Conservation (phyloP, 1,140 invertebrate genomes). For the Chlorops oryzae region DNA sequence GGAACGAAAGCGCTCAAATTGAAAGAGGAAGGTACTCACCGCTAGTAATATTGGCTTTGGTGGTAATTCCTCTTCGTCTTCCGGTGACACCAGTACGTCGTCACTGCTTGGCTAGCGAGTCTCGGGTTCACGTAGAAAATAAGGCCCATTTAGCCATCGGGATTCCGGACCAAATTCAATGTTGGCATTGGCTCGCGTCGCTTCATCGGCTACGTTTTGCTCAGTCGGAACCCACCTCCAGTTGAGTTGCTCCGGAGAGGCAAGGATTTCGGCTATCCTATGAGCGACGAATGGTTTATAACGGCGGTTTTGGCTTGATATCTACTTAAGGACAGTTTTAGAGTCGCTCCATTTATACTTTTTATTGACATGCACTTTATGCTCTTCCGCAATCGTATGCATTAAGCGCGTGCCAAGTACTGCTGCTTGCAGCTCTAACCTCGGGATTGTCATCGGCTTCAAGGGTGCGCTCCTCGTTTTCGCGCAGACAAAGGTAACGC, state of each 20-base stretch:
- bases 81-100: too few relatives aligned
- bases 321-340: background rate
- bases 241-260: conserved; percentile 11
- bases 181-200: background rate
- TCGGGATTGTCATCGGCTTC: conserved; percentile 36
- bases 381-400: background rate
- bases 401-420: conserved; percentile 33
- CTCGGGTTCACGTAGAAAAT: background rate
- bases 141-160: conserved; percentile 1
- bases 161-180: background rate
- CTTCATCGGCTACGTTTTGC: conserved; percentile 34
- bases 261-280: conserved; percentile 24
- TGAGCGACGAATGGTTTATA: conserved; percentile 25
- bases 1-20: too few relatives aligned
- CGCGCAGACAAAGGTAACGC: conserved; percentile 5
- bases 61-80: too few relatives aligned
- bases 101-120: background rate
- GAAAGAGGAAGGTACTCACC: too few relatives aligned
- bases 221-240: conserved; percentile 31
- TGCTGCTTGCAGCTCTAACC: conserved; percentile 46
- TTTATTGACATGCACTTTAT: background rate
- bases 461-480: conserved; percentile 39
- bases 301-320: background rate
- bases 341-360: background rate
- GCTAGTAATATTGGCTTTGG: too few relatives aligned